phyloP scores from a whole-genome alignment of 1,140 invertebrate genomes.

The Solenopsis fugax region DNA sequence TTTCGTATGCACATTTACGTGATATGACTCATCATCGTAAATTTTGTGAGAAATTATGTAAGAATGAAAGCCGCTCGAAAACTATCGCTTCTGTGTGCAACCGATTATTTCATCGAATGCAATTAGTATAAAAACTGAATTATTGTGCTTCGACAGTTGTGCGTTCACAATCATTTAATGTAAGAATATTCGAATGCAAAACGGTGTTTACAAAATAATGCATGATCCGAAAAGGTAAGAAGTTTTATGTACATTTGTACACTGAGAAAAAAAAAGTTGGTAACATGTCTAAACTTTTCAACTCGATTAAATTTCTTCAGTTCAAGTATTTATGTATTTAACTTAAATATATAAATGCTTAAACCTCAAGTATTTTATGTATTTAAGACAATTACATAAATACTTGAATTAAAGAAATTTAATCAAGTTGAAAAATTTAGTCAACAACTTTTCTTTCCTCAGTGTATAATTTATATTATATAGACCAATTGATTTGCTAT shows the following conservation, averaged over 20 bases:
- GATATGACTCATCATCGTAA: not conserved
- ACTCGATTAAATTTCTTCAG: no score
- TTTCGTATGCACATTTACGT: slow-evolving; percentile 8
- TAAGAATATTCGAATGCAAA: not conserved
- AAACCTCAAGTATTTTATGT: no score
- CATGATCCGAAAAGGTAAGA: not conserved
- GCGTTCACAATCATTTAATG: not conserved
- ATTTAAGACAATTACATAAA: no score
- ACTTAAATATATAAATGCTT: no score
- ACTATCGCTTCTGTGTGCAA: not conserved
- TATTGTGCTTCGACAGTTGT: not conserved
- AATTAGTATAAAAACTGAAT: not conserved
- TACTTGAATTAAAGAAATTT: no score
- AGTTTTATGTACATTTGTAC: not conserved
- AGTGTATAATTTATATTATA: not conserved
- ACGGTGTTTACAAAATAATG: not conserved
- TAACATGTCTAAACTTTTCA: no score
- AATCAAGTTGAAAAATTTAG: no score
- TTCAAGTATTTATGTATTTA: no score
- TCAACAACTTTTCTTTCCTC: no score
- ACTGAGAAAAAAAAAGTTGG: no score
- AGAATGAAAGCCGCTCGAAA: slow-evolving; percentile 2
- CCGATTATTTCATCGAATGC: not conserved
- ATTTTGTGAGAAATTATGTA: not conserved
- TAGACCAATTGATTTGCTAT: not conserved